Evolutionary conservation across 2,888 invertebrate species (phyloP).

Genomic region (Pachliopta kotzebuea): DNA sequence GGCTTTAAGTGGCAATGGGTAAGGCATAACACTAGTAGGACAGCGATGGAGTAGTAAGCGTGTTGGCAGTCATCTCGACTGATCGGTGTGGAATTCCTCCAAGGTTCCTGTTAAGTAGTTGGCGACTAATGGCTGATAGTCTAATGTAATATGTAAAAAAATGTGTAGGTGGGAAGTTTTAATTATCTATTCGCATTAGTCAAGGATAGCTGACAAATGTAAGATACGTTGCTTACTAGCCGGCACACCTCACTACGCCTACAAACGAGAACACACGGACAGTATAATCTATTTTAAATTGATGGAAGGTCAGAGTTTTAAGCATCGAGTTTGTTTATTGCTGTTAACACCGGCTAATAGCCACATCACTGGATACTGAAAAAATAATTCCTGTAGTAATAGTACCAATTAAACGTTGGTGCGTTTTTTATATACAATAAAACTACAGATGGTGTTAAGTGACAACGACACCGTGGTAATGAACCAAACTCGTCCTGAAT

Average conservation of each 20-base stretch:
- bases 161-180: background rate
- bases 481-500: too few species aligned
- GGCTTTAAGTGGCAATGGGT: too few species aligned
- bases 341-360: constrained; percentile 37
- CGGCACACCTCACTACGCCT: constrained; percentile 30
- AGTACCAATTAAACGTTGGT: background rate
- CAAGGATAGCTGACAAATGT: constrained; percentile 9
- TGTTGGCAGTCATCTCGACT: too few species aligned
- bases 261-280: constrained; percentile 34
- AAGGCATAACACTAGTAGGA: too few species aligned
- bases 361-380: background rate
- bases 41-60: too few species aligned
- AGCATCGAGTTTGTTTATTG: constrained; percentile 42
- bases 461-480: too few species aligned
- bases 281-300: constrained; percentile 70
- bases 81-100: too few species aligned
- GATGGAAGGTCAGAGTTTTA: constrained; percentile 66
- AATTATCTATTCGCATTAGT: background rate
- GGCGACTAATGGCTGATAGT: too few species aligned
- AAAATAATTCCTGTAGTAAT: background rate
- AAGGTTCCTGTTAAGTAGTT: too few species aligned
- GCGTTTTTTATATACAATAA: too few species aligned
- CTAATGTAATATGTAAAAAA: background rate
- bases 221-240: constrained; percentile 10
- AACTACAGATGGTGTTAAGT: too few species aligned